Conservation (phyloP, 2,888 invertebrate species). For the Argyresthia albistria region DNA sequence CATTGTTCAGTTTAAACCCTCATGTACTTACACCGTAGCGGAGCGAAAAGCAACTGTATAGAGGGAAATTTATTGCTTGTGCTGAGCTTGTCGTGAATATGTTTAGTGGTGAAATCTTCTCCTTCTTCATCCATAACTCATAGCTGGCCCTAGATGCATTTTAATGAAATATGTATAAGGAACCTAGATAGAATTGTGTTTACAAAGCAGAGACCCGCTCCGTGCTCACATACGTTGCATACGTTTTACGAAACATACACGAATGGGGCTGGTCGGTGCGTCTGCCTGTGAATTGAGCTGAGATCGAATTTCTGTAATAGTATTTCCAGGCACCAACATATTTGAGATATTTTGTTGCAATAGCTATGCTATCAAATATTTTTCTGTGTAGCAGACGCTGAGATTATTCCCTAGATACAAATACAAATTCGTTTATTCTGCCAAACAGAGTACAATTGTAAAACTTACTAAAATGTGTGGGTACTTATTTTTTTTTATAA, state of each 20-base stretch:
- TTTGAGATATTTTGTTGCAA: no score
- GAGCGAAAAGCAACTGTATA: slow-evolving; percentile 24
- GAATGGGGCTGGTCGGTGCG: neutral
- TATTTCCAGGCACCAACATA: no score
- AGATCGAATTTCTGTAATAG: no score
- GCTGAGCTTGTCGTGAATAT: slow-evolving; percentile 24
- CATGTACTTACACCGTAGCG: slow-evolving; percentile 29
- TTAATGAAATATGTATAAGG: slow-evolving; percentile 18
- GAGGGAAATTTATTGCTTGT: slow-evolving; percentile 36
- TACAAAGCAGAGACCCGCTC: slow-evolving; percentile 4
- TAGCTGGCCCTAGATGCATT: slow-evolving; percentile 17
- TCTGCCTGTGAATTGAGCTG: no score
- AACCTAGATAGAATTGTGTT: slow-evolving; percentile 6
- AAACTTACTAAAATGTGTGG: no score
- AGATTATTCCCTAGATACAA: no score
- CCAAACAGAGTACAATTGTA: no score
- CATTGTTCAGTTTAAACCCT: slow-evolving; percentile 26
- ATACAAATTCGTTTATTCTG: no score
- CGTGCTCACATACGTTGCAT: neutral
- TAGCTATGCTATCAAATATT: no score
- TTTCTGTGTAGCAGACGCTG: no score
- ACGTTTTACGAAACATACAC: neutral
- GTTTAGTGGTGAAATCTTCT: slow-evolving; percentile 18
- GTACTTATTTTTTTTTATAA: no score
- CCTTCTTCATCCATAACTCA: slow-evolving; percentile 12